A percentile compares a stretch with the other conserved stretches of the same genome.
Evolutionary conservation across 2,888 invertebrate genomes (phyloP).

Genomic region (Campoplex capitator): DNA sequence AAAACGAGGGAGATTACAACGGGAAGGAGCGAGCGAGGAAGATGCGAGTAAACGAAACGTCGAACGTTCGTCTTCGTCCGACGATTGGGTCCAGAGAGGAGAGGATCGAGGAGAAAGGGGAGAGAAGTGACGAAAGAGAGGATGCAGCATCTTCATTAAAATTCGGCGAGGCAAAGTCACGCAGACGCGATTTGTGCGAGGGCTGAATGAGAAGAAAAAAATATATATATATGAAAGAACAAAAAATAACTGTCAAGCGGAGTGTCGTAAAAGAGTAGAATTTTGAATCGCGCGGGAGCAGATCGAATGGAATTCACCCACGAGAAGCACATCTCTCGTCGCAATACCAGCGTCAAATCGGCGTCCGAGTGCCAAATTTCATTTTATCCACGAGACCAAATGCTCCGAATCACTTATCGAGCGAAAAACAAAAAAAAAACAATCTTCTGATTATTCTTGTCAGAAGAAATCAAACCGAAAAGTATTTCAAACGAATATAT

Average conservation of each 20-base stretch:
- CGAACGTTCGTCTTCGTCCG: constrained; percentile 48
- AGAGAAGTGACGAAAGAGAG: constrained; percentile 43
- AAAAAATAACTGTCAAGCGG: background rate
- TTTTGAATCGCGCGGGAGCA: constrained; percentile 4
- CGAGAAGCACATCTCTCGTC: background rate
- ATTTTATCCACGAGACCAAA: background rate
- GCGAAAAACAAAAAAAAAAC: background rate
- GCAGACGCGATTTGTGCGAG: constrained; percentile 33
- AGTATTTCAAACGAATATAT: background rate
- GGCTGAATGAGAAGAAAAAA: constrained; percentile 7
- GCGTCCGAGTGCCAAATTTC: constrained; percentile 37
- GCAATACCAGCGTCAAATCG: background rate
- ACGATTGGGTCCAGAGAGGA: constrained; percentile 30
- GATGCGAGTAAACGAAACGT: constrained; percentile 32
- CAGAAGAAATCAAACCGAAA: background rate
- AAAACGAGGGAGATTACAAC: background rate
- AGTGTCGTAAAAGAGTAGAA: too few species aligned
- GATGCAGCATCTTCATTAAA: constrained; percentile 47
- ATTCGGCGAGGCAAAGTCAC: constrained; percentile 40
- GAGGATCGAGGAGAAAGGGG: constrained; percentile 19
- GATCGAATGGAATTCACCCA: too few species aligned
- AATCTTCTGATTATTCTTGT: background rate
- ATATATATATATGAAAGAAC: background rate
- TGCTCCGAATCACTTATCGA: background rate
- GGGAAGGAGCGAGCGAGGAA: background rate